Percentiles rank a stretch among this genome's conserved stretches.
Conservation (phyloP, 2,888 invertebrate genomes). For the Parascotia fuliginaria region DNA sequence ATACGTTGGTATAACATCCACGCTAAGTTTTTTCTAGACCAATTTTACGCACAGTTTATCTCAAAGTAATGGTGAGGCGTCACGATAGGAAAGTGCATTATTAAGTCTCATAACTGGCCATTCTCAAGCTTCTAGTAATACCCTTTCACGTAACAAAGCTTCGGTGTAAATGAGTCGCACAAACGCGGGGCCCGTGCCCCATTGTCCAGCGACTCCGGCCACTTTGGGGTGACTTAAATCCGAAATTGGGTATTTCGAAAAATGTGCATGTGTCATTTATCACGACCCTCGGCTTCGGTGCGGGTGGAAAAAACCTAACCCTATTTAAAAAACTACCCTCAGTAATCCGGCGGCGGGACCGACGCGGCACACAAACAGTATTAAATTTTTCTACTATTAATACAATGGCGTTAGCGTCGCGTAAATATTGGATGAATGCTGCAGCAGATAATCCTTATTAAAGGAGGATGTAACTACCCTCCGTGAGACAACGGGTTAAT, state of each 20-base stretch:
- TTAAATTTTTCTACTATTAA: constrained; percentile 82
- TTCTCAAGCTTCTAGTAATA: constrained; percentile 44
- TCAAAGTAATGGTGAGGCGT: constrained; percentile 63
- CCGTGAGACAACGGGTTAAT: constrained; percentile 44
- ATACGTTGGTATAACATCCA: constrained; percentile 53
- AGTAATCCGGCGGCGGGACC: constrained; percentile 75
- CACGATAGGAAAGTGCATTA: constrained; percentile 78
- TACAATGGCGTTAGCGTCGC: constrained; percentile 74
- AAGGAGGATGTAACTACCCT: constrained; percentile 59
- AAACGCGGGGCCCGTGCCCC: constrained; percentile 52
- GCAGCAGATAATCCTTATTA: constrained; percentile 77
- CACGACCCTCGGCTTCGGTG: constrained; percentile 74
- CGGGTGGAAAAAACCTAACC: constrained; percentile 79
- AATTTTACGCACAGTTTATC: constrained; percentile 76
- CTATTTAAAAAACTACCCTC: constrained; percentile 84
- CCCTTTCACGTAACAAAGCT: constrained; percentile 62
- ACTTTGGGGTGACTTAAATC: constrained; percentile 87
- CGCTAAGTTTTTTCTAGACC: constrained; percentile 65
- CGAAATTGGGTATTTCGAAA: constrained; percentile 87
- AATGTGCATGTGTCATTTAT: constrained; percentile 87
- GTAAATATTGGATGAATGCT: constrained; percentile 81
- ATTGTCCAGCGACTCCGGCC: constrained; percentile 79
- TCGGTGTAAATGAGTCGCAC: constrained; percentile 69
- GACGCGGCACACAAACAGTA: constrained; percentile 81
- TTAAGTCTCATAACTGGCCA: constrained; percentile 72